phyloP scores from a whole-genome alignment of 1,140 invertebrate species.

The Pygmarrhopalites habei region DNA sequence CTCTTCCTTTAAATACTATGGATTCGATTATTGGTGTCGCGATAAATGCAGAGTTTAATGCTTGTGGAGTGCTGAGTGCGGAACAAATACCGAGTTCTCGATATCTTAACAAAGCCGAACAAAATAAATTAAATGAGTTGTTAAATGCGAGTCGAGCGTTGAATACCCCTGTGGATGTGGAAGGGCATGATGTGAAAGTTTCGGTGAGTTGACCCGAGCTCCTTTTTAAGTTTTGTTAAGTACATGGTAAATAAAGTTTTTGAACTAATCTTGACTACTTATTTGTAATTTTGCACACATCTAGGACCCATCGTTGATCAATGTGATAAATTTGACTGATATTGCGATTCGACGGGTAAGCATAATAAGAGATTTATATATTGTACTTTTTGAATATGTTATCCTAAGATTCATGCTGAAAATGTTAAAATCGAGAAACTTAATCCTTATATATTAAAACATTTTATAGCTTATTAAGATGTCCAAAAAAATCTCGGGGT shows the following conservation, averaged over 20 bases:
- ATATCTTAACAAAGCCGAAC: constrained; percentile 71
- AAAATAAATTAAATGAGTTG: constrained; percentile 71
- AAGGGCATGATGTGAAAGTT: constrained; percentile 18
- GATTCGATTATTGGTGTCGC: constrained; percentile 73
- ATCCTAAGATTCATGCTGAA: too few relatives aligned
- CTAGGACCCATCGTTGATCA: constrained; percentile 62
- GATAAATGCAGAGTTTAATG: constrained; percentile 66
- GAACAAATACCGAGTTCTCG: constrained; percentile 47
- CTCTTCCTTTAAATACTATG: constrained; percentile 45
- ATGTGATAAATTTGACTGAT: constrained; percentile 82
- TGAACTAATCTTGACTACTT: too few relatives aligned
- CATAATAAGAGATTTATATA: too few relatives aligned
- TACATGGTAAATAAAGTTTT: too few relatives aligned
- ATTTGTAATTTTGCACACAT: too few relatives aligned
- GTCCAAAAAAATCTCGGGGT: constrained; percentile 79
- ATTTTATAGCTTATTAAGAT: constrained; percentile 90
- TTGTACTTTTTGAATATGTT: too few relatives aligned
- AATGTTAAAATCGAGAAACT: too few relatives aligned
- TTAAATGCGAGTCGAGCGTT: constrained; percentile 75
- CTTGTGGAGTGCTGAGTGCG: not conserved
- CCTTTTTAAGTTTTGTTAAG: constrained; percentile 5
- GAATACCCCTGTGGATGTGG: constrained; percentile 53
- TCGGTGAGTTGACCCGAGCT: constrained; percentile 20
- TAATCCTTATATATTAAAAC: too few relatives aligned
- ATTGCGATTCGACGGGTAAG: constrained; percentile 70